A percentile compares a stretch with the other conserved stretches of the same genome.
Evolutionary conservation across 1,140 invertebrate species (phyloP).

Genomic region (Brachystomella parvula): DNA sequence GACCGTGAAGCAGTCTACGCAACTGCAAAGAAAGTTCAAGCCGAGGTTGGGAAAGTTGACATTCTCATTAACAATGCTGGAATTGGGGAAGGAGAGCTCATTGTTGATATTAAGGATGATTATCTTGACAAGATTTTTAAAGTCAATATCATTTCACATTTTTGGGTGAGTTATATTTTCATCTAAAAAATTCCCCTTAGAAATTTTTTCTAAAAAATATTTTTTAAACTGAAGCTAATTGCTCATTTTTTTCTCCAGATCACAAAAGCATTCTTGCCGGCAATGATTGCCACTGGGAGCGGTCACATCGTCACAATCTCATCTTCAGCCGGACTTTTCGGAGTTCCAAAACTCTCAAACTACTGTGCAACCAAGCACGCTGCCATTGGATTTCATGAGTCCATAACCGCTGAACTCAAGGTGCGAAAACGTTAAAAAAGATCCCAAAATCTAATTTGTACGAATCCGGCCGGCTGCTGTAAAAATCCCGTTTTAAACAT

Average conservation of each 20-base stretch:
- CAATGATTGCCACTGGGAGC: slow-evolving; percentile 78
- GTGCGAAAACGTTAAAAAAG: slow-evolving; percentile 38
- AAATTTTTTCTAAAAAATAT: not conserved
- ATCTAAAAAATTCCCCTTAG: not conserved
- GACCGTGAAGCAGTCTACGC: slow-evolving; percentile 68
- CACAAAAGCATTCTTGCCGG: slow-evolving; percentile 63
- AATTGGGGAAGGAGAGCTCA: slow-evolving; percentile 70
- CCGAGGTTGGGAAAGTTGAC: slow-evolving; percentile 78
- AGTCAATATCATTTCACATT: slow-evolving; percentile 57
- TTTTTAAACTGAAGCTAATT: no score
- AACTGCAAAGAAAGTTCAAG: slow-evolving; percentile 66
- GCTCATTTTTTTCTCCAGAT: slow-evolving; percentile 44
- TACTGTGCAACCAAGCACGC: slow-evolving; percentile 94
- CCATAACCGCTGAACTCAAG: slow-evolving; percentile 64
- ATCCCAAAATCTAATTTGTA: no score
- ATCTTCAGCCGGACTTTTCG: slow-evolving; percentile 78
- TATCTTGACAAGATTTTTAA: slow-evolving; percentile 55
- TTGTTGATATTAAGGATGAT: slow-evolving; percentile 68
- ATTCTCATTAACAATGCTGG: slow-evolving; percentile 92
- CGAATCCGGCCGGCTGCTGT: no score
- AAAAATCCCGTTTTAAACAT: no score
- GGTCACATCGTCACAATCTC: slow-evolving; percentile 91
- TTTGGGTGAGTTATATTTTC: slow-evolving; percentile 51
- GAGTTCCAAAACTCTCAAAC: slow-evolving; percentile 72
- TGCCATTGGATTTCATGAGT: slow-evolving; percentile 84